Conservation (phyloP, 2,113 vertebrate species). For the Colistium nudipinnis region DNA sequence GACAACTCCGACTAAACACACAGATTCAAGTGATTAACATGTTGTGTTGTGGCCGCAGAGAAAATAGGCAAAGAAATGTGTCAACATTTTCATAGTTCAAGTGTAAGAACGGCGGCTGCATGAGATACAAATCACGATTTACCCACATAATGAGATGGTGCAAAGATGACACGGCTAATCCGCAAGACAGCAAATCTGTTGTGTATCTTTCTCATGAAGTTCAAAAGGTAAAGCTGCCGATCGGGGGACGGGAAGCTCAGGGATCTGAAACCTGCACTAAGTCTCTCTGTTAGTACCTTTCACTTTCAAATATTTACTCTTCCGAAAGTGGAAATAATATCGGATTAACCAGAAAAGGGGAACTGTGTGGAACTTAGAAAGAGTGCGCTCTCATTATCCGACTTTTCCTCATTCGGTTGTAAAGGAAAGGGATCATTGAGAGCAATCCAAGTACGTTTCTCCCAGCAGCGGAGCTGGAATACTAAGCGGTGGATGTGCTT, state of each 20-base stretch:
- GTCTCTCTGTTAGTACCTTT: constrained; percentile 43
- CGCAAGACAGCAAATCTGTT: constrained; percentile 58
- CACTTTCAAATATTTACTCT: constrained; percentile 41
- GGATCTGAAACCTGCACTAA: constrained; percentile 23
- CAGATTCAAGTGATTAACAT: constrained; percentile 22
- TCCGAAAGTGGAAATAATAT: constrained; percentile 5
- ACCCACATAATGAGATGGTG: constrained; percentile 68
- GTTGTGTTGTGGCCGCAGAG: constrained; percentile 7
- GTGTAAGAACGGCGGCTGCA: constrained; percentile 20
- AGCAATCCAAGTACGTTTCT: background rate
- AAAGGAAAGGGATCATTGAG: background rate
- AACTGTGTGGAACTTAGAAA: background rate
- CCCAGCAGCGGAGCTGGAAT: constrained; percentile 15
- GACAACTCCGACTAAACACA: constrained; percentile 4
- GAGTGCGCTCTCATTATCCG: background rate
- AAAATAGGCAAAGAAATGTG: constrained; percentile 7
- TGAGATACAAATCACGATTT: constrained; percentile 53
- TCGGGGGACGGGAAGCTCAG: constrained; percentile 46
- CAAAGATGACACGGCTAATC: constrained; percentile 58
- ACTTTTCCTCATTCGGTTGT: background rate
- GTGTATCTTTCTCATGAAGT: constrained; percentile 73
- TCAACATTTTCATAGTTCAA: constrained; percentile 46
- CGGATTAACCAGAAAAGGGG: background rate
- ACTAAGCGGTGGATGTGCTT: constrained; percentile 27
- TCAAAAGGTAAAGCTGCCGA: constrained; percentile 60